Evolutionary conservation across 2,888 invertebrate species (phyloP).

Genomic region (Caenorhabditis sp.): DNA sequence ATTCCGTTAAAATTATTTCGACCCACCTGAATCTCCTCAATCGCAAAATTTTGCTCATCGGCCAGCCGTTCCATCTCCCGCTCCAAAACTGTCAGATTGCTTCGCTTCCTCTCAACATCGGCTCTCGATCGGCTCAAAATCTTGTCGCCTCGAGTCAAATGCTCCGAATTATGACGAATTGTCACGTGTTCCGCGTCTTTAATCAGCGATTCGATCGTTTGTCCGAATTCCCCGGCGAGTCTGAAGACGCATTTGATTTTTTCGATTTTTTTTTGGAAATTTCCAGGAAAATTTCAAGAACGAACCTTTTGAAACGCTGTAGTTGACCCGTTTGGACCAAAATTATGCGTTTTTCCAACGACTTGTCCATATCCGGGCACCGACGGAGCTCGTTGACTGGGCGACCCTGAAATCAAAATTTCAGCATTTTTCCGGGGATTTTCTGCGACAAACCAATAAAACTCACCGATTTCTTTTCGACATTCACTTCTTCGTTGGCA

Average conservation of each 20-base stretch:
- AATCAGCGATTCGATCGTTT: not conserved
- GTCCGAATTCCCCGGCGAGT: not conserved
- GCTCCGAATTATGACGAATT: no score
- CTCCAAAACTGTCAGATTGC: slow-evolving; percentile 18
- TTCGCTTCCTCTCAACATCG: slow-evolving; percentile 17
- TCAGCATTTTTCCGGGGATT: not conserved
- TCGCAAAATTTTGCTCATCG: slow-evolving; percentile 30
- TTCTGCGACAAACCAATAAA: not conserved
- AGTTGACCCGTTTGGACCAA: slow-evolving; percentile 47
- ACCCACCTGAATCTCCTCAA: slow-evolving; percentile 31
- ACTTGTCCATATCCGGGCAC: slow-evolving; percentile 46
- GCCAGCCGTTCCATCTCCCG: slow-evolving; percentile 5
- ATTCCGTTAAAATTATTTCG: no score
- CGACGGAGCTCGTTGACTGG: slow-evolving; percentile 49
- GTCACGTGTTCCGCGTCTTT: not conserved
- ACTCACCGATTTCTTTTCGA: slow-evolving; percentile 34
- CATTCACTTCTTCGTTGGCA: slow-evolving; percentile 20
- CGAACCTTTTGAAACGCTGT: slow-evolving; percentile 16
- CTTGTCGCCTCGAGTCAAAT: slow-evolving; percentile 16
- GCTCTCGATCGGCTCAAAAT: slow-evolving; percentile 3
- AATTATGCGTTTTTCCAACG: slow-evolving; percentile 12
- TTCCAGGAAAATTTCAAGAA: slow-evolving; percentile 21
- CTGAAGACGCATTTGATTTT: not conserved
- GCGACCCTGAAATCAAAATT: slow-evolving; percentile 21
- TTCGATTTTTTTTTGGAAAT: slow-evolving; percentile 6